Percentiles rank a stretch among this genome's conserved stretches.
Conservation (phyloP, 2,888 invertebrate genomes). For the Globia sparganii region DNA sequence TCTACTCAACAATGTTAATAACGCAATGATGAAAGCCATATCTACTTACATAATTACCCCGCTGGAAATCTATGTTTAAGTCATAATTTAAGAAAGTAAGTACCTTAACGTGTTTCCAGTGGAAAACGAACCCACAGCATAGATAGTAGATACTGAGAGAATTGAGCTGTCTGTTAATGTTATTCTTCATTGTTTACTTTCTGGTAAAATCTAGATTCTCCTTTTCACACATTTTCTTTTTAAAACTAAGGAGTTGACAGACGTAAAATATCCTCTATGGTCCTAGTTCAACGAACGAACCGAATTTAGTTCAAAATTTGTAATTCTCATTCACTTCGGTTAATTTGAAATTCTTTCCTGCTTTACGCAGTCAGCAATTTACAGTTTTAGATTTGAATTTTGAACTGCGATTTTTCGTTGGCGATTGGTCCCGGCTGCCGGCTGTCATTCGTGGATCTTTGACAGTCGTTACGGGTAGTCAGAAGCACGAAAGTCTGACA, state of each 20-base stretch:
- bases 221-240: neutral
- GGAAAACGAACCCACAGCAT: neutral
- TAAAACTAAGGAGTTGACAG: neutral
- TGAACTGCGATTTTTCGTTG: neutral
- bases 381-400: constrained; percentile 50
- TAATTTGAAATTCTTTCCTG: constrained; percentile 62
- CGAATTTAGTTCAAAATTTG: constrained; percentile 75
- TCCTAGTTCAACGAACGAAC: constrained; percentile 73
- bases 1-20: neutral
- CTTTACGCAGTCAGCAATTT: constrained; percentile 25
- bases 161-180: neutral
- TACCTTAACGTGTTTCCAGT: neutral
- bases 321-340: constrained; percentile 75
- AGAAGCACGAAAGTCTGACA: neutral
- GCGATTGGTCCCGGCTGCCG: neutral
- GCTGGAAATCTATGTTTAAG: neutral
- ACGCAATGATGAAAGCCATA: neutral
- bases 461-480: neutral
- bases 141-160: neutral
- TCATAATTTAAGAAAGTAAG: neutral
- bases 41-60: neutral
- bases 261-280: neutral
- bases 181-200: neutral
- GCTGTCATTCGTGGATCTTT: neutral
- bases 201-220: neutral